A percentile compares a stretch with the other conserved stretches of the same genome.
These are phyloP conservation scores for Ecliptopera silaceata DNA, from an alignment of 2,888 invertebrate genomes.

Conservation along the genomic window DNA sequence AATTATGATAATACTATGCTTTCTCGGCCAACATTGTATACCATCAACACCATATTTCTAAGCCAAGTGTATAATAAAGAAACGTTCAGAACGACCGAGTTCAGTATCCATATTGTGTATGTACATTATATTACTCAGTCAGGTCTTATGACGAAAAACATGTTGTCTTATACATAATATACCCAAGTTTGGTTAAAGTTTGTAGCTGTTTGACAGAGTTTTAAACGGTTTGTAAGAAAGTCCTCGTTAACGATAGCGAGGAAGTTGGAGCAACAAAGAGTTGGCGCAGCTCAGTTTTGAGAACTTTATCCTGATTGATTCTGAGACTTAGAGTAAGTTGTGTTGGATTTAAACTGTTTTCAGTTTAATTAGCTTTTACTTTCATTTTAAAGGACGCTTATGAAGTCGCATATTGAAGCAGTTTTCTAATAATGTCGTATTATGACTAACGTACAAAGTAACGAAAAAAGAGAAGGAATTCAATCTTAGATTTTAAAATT, in stretches of 20 bases:
- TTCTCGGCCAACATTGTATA: background rate
- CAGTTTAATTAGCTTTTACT: background rate
- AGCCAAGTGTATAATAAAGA: constrained; percentile 21
- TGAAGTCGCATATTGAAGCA: too few species aligned
- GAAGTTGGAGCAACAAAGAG: constrained; percentile 23
- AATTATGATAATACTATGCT: background rate
- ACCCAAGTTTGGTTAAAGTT: too few species aligned
- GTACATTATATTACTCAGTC: too few species aligned
- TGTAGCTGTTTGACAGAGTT: constrained; percentile 35
- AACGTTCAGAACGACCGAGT: constrained; percentile 19
- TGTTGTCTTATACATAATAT: too few species aligned
- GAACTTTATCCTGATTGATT: constrained; percentile 23
- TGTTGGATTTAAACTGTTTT: constrained; percentile 3
- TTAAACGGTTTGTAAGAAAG: constrained; percentile 34
- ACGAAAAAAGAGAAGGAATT: too few species aligned
- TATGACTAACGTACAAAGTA: too few species aligned
- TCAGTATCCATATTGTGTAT: too few species aligned
- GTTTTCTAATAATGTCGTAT: too few species aligned
- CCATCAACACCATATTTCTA: background rate
- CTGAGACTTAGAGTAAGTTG: constrained; percentile 5
- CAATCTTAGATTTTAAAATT: too few species aligned
- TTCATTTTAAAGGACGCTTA: too few species aligned
- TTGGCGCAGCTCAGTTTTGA: constrained; percentile 4
- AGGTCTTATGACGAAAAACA: too few species aligned
- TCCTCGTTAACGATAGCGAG: constrained; percentile 28